Base-by-base conservation (phyloP, 2,888 invertebrate genomes). In the Caenorhabditis panamensis region DNA sequence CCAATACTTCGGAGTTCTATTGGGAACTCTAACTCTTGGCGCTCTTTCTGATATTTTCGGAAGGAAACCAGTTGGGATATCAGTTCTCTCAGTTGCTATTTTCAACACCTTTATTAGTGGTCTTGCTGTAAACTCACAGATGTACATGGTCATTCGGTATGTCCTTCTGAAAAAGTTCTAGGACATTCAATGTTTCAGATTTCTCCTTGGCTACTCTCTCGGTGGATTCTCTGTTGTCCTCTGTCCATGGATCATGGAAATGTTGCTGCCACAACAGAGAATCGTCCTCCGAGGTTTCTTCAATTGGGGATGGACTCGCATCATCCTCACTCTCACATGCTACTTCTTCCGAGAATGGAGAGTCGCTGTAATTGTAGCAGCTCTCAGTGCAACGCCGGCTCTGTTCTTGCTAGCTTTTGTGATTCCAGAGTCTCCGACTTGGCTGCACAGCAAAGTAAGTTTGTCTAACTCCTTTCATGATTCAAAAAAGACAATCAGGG, bases 401-500 rank as follows among this genome's bases (percentile, higher is more conserved):
- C 41, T 89, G 1, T 41, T 89, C 13, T 75, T 88, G 22, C 53
- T 88, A 5, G 26, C 83, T 18, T 88, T 88, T 61, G 62, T 89
- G 20, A 75, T 88, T 20, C 88, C 88, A 4, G 88, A 88, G 66
- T 86, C 86, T 61, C 88, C 88, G n/a, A 88, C 85, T 3, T 88
- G 89, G 88, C 83, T 88, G 20, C 86, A 88, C 56, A 75, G 80
- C 61, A 84, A 85, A 53, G 80, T 47, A n/a, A 26, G 22, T 31
- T 31, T 31, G 4, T 6, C 31, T 9, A 31, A 31, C 4, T 6
- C 4, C 4, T 6, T 9, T 31, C 31, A 31, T 31, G 9, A 13
- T 28, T 36, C 18, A 6, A 54, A 4, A 53, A 2, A 6, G 31
- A 31, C 9, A 31, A 6, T 31, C 31, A 47, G 20, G 49, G 20